Percentiles rank a stretch among this genome's conserved stretches.
Conservation (phyloP, 2,797 vertebrate species). For the Microcaecilia unicolor region DNA sequence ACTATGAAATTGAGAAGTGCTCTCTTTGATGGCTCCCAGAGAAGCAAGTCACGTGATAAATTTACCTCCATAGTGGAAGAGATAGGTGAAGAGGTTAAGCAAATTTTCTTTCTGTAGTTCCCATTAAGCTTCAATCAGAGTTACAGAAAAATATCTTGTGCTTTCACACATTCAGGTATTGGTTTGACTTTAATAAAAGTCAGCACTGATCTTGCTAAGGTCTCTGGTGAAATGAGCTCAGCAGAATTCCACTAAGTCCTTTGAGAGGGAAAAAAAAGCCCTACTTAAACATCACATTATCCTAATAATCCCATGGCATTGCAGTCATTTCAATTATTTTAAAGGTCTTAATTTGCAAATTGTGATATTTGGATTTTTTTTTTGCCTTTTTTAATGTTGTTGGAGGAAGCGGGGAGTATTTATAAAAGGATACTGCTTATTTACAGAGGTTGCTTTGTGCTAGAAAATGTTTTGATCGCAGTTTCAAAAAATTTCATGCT, state of each 20-base stretch:
- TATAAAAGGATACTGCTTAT: constrained; percentile 15
- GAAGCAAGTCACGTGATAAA: constrained; percentile 39
- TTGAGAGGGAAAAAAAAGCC: constrained; percentile 39
- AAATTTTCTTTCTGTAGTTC: constrained; percentile 54
- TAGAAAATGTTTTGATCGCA: no score
- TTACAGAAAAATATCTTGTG: constrained; percentile 52
- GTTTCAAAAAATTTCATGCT: no score
- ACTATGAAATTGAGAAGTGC: constrained; percentile 42
- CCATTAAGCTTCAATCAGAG: constrained; percentile 59
- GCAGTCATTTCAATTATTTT: constrained; percentile 41
- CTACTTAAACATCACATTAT: constrained; percentile 48
- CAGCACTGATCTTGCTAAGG: constrained; percentile 51
- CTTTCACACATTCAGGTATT: constrained; percentile 47
- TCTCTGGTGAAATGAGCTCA: constrained; percentile 50
- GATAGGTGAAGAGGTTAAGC: constrained; percentile 56
- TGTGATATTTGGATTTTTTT: constrained; percentile 51
- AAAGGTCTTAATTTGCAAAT: constrained; percentile 57
- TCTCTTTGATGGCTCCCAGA: constrained; percentile 39
- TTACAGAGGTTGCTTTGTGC: constrained; percentile 4
- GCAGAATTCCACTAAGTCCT: constrained; percentile 48
- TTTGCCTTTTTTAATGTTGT: constrained; percentile 41
- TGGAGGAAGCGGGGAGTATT: constrained; percentile 23
- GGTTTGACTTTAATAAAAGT: constrained; percentile 58
- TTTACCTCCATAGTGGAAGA: constrained; percentile 40
- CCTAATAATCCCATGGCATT: constrained; percentile 45